Base-by-base conservation (phyloP, 2,888 invertebrate species). In the Gymnosoma rotundatum region DNA sequence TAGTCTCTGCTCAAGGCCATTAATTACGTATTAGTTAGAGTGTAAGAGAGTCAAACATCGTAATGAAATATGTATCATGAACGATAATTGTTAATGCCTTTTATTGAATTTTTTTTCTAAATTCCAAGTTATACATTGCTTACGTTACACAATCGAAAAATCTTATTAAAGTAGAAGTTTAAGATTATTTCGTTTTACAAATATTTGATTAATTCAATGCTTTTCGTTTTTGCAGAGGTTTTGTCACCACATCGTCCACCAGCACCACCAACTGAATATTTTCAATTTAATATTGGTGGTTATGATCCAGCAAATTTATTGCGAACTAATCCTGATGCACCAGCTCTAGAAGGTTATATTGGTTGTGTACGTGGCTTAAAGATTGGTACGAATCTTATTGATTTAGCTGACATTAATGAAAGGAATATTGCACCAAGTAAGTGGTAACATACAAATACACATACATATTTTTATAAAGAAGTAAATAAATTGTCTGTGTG, bases 291-390 rank as follows among this genome's bases (percentile, higher is more conserved):
- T 92, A 93, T 98, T 58, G 98, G 97, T 48, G 97, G 97, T 14
- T 97, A 95, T 89, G 97, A 97, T 91, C 93, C 95, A 2, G 95
- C 95, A 89, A 96, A 96, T 86, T 92, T 95, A 88, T 91, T 95
- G 79, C 93, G 94, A 86, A 93, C 94, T 14, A 93, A 94, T 67
- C 91, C 92, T 67, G 93, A 93, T 87, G 91, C 93, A 48, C 90
- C 93, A 32, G 88, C 91, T 61, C 91, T 96, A 25, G 94, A 95
- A 78, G 97, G 97, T 3, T 97, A 97, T 89, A 95, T 97, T 8
- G 97, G 98, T 1, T 97, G 97, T 89, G 94, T 98, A 54, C 94
- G 97, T 88, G 98, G 98, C 16, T 94, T 98, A 85, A 96, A 97
- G 93, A 96, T 98, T 87, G 97, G 96, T 50, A 94, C 95, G 84